Evolutionary conservation across 2,797 vertebrate genomes (phyloP), one percentile per base, ranked within the genome.

Genomic region (Pantherophis vulpinus): DNA sequence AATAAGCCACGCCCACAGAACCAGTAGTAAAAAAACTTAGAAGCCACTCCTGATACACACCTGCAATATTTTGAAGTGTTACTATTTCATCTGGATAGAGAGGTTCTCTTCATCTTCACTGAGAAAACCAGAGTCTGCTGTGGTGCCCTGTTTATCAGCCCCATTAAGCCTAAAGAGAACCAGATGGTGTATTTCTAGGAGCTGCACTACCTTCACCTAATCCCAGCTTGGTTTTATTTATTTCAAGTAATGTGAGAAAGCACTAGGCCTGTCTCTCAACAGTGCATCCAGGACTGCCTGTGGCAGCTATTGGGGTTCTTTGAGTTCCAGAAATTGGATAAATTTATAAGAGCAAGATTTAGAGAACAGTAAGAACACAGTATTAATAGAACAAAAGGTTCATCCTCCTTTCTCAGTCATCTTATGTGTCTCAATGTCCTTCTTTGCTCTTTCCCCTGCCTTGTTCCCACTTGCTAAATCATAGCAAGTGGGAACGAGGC

Each of bases 141-240:
- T 47, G 23, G 25, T 25, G n/a, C 60, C 32, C 59, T 90, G 79
- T 86, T 90, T 51, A 63, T 56, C 42, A 51, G 5, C 59, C 66
- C 47, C 56, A 60, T 63, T 56, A 90, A 86, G 59, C 59, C 88
- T 63, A 90, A 79, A 55, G 25, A 32, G 25, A 32, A 54, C 89
- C 51, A 93, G 88, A 93, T 66, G 60, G 32, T 27, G 42, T 25
- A 70, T 93, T 90, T 79, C 51, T 70, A 93, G 79, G 32, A 32
- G 54, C 47, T 42, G 25, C 51, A n/a, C 5, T 42, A 54, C 14
- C 42, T 47, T 92, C 47, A 37, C 37, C 51, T 55, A 37, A 59
- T 51, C 58, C 20, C 90, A 90, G 86, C 9, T 32, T 87, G 54
- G 37, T 5, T 32, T 18, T 86, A 25, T 3, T 37, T 63, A n/a